Percentiles rank a stretch among this genome's conserved stretches.
Evolutionary conservation across 2,797 vertebrate genomes (phyloP).

Genomic region (Fratercula arctica): DNA sequence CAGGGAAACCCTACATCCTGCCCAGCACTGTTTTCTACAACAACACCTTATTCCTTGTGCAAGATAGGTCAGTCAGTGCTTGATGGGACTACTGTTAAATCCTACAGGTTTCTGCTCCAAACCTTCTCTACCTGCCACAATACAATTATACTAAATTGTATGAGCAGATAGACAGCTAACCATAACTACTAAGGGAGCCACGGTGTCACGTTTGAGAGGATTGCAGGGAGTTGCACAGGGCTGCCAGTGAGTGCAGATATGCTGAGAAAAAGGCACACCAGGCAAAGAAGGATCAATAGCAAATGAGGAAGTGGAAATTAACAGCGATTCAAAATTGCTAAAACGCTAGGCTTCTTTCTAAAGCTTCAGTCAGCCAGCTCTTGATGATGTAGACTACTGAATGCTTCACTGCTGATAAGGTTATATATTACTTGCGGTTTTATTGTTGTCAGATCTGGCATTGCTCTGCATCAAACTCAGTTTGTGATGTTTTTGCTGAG

Average conservation of each 20-base stretch:
- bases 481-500: conserved; percentile 41
- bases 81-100: not conserved
- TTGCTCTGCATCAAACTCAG: not conserved
- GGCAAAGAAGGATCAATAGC: not conserved
- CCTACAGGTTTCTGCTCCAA: not conserved
- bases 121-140: not conserved
- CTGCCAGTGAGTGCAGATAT: not conserved
- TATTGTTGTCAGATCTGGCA: conserved; percentile 52
- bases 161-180: not conserved
- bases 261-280: not conserved
- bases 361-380: not conserved
- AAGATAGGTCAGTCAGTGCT: not conserved
- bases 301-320: not conserved
- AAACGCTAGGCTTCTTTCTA: not conserved
- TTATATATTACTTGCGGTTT: not conserved
- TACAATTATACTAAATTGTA: not conserved
- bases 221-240: not conserved
- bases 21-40: not conserved
- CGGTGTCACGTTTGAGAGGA: not conserved
- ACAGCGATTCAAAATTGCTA: not conserved
- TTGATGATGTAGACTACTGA: not conserved
- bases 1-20: not conserved
- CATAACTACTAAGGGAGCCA: not conserved
- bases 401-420: conserved; percentile 14
- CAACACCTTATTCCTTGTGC: not conserved